Conservation (phyloP, 2,113 vertebrate species). For the Camarhynchus parvulus region DNA sequence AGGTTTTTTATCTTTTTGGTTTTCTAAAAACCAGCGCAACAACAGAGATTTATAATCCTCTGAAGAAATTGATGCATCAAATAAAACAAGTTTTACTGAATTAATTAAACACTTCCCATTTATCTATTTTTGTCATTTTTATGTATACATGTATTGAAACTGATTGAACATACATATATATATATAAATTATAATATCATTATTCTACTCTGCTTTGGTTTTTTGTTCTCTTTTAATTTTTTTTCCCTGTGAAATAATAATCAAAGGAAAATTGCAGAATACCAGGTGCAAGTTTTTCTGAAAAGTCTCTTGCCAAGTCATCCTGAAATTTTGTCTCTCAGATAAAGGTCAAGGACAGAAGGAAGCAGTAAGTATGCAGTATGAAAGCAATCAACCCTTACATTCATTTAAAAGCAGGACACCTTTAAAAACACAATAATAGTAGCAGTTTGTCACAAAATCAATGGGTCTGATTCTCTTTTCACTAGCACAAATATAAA, state of each 20-base stretch:
- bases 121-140: neutral
- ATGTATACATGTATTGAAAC: neutral
- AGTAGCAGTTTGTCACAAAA: constrained; percentile 33
- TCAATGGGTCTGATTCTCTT: neutral
- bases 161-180: neutral
- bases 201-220: neutral
- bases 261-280: neutral
- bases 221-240: neutral
- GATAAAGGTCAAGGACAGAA: constrained; percentile 44
- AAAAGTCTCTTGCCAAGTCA: neutral
- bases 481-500: neutral
- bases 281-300: neutral
- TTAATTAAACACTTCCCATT: neutral
- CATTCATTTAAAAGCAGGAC: constrained; percentile 25
- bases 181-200: neutral
- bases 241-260: neutral
- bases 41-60: neutral
- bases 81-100: neutral
- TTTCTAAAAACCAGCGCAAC: neutral
- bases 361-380: neutral
- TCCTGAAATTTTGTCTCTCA: neutral
- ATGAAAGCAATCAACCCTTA: constrained; percentile 22
- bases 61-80: neutral
- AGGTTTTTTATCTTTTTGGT: neutral
- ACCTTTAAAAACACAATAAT: neutral